These are phyloP conservation scores for Himalopsyche japonica DNA, from an alignment of 2,888 invertebrate species.

Conservation along the genomic window DNA sequence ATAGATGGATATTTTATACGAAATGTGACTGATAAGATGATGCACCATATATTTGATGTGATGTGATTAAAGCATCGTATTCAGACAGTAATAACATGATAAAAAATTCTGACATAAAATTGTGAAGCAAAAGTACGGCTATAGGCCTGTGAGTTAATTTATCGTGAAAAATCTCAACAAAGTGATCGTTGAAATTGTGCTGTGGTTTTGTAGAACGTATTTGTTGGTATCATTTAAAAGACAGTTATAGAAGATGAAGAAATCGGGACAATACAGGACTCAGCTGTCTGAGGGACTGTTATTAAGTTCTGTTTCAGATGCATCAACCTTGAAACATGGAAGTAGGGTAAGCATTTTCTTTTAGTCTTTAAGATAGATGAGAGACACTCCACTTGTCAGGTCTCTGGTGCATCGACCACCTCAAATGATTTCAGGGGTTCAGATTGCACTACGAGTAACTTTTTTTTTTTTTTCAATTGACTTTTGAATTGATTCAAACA, in stretches of 20 bases:
- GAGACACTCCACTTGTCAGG: no score
- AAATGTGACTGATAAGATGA: conserved; percentile 15
- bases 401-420: no score
- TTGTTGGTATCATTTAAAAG: background rate
- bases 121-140: background rate
- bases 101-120: background rate
- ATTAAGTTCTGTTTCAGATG: conserved; percentile 67
- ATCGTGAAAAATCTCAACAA: background rate
- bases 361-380: background rate
- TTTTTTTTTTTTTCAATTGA: no score
- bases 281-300: conserved; percentile 39
- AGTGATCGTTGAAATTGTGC: background rate
- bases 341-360: conserved; percentile 55
- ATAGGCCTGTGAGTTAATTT: background rate
- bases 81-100: conserved; percentile 11
- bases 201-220: background rate
- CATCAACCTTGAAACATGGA: conserved; percentile 63
- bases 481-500: no score
- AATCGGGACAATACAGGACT: background rate
- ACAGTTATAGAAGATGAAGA: background rate
- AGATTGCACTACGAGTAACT: no score
- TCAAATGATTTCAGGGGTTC: no score
- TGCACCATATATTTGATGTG: conserved; percentile 4
- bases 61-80: background rate
- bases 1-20: background rate